These are phyloP conservation scores for Pachyrhynchus sulphureomaculatus DNA, from an alignment of 1,140 invertebrate species.

Conservation along the genomic window DNA sequence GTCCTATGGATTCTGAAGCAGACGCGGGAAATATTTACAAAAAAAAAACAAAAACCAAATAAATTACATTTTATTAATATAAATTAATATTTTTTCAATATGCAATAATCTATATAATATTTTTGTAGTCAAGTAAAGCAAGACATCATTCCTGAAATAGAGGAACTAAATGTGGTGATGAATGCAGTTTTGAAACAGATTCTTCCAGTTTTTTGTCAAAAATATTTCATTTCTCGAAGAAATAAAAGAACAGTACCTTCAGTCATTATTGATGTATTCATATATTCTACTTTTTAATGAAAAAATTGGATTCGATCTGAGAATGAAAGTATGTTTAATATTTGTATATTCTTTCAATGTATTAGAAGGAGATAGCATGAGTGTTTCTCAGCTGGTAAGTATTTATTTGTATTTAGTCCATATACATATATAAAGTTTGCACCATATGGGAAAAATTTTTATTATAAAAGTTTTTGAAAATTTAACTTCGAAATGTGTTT, in stretches of 20 bases:
- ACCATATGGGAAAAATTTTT: too few relatives aligned
- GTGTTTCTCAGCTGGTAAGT: conserved; percentile 22
- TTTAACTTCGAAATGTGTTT: too few relatives aligned
- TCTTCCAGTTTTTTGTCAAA: conserved; percentile 30
- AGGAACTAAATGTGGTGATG: conserved; percentile 26
- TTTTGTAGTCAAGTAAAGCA: conserved; percentile 25
- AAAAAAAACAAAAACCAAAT: too few relatives aligned
- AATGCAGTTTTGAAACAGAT: conserved; percentile 35
- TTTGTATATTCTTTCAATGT: conserved; percentile 30
- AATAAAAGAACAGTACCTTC: conserved; percentile 21
- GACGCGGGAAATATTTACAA: too few relatives aligned
- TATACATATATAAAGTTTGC: too few relatives aligned
- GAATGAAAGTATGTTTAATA: conserved; percentile 32
- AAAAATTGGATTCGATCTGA: conserved; percentile 31
- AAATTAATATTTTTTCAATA: too few relatives aligned
- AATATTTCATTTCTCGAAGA: conserved; percentile 20
- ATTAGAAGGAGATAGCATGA: conserved; percentile 10
- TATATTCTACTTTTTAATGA: conserved; percentile 27
- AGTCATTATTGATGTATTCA: conserved; percentile 24
- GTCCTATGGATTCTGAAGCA: too few relatives aligned
- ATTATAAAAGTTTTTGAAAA: too few relatives aligned
- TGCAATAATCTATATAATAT: too few relatives aligned
- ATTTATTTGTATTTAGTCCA: background rate
- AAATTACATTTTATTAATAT: too few relatives aligned
- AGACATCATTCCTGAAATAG: conserved; percentile 23